Base-by-base conservation (phyloP, 1,140 invertebrate species). In the Drosophila pachea region DNA sequence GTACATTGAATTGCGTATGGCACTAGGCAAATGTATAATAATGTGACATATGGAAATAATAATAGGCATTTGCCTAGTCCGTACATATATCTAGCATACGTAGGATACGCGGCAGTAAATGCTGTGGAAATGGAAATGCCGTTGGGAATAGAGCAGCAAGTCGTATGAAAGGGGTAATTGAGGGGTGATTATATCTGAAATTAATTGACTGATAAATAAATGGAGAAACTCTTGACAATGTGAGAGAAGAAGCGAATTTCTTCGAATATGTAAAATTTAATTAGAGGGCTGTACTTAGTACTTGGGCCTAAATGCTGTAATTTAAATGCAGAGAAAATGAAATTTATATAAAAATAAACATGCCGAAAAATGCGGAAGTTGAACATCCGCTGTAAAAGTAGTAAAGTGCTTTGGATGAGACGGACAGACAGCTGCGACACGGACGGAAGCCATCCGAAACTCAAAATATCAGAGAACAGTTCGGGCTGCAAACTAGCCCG, bases 1-100 rank as follows among this genome's bases (percentile, higher is more conserved):
- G 68, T 66, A 78, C 71, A 58, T 68, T 74, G 66, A 66, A 72
- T 78, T 77, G 53, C 62, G 68, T 75, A 83, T 83, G 64, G 77
- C 65, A 60, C 61, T 55, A n/a, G 55, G 64, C 29, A 55, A 45
- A 59, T 59, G 68, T 66, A 59, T 55, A 66, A 70, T 66, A 54
- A 47, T 56, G 14, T 40, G 31, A 53, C 60, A 56, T 54, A 40
- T 40, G 52, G 8, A 11, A 3, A 11, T 11, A 9, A 22, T 43
- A 58, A 58, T 58, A 62, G 11, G 43, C 43, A 5, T 16, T 22
- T 4, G 50, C 16, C 50, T 38, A 38, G 14, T 11, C 14, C 2
- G 38, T 36, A 2, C 7, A 35, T 22, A 32, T 43, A 14, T 9
- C 29, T 29, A 32, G 12, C 11, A 45, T 47, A 43, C n/a, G 42